A percentile compares a stretch with the other conserved stretches of the same genome.
Evolutionary conservation across 2,888 invertebrate genomes (phyloP).

Genomic region (Ophion slaviceki): DNA sequence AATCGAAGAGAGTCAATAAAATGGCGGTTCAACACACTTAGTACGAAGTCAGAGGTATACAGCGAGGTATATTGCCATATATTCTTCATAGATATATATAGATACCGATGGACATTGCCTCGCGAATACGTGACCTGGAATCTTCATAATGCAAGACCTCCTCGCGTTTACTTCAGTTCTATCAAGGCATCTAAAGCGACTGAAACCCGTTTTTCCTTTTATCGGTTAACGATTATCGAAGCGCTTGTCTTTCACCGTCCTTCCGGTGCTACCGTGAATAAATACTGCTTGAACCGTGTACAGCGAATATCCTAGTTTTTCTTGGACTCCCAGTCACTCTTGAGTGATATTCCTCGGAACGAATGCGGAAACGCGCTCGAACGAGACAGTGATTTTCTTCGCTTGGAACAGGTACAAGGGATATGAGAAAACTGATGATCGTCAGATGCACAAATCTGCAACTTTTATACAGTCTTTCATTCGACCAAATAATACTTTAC

Average conservation of each 20-base stretch:
- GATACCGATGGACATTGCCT: conserved; percentile 1
- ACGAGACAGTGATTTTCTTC: conserved; percentile 1
- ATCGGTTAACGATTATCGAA: conserved; percentile 57
- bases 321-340: background rate
- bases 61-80: conserved; percentile 13
- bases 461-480: background rate
- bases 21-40: conserved; percentile 14
- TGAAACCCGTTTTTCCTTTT: conserved; percentile 41
- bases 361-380: conserved; percentile 33
- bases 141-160: conserved; percentile 53
- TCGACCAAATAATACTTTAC: no score
- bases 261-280: conserved; percentile 24
- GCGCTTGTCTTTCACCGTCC: conserved; percentile 22
- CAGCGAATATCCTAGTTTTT: conserved; percentile 20
- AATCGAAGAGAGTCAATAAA: conserved; percentile 45
- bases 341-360: conserved; percentile 1
- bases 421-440: conserved; percentile 39
- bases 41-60: conserved; percentile 23
- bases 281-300: conserved; percentile 8
- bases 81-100: background rate
- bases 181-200: conserved; percentile 11
- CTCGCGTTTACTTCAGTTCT: conserved; percentile 8
- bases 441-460: conserved; percentile 8
- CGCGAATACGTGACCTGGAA: conserved; percentile 57
- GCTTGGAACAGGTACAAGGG: conserved; percentile 13